phyloP scores from a whole-genome alignment of 2,888 invertebrate genomes.

The Spialia ferax region DNA sequence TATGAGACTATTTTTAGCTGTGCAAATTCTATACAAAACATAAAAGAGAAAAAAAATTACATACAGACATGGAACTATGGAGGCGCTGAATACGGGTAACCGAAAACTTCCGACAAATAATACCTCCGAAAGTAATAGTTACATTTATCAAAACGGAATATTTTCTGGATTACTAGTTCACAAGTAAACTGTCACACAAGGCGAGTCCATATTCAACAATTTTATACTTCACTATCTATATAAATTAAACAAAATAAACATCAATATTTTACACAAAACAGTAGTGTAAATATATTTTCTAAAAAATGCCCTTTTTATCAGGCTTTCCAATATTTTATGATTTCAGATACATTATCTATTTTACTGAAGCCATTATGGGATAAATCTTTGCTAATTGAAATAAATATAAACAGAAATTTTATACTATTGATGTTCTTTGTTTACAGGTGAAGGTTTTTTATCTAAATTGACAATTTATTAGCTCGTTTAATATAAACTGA shows the following conservation, averaged over 20 bases:
- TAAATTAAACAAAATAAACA: constrained; percentile 28
- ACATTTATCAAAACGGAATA: too few species aligned
- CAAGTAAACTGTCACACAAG: constrained; percentile 1
- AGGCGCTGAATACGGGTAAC: background rate
- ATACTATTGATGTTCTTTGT: background rate
- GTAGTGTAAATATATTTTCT: constrained; percentile 21
- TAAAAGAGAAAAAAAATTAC: background rate
- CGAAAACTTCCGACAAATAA: too few species aligned
- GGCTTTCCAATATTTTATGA: constrained; percentile 3
- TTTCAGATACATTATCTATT: constrained; percentile 7
- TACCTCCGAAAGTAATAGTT: too few species aligned
- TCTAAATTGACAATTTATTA: background rate
- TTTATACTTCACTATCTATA: constrained; percentile 12
- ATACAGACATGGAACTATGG: background rate
- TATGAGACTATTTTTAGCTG: constrained; percentile 1
- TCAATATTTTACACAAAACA: constrained; percentile 23
- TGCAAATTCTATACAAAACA: background rate
- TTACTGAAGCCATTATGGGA: background rate
- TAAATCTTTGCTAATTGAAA: constrained; percentile 2
- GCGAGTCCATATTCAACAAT: constrained; percentile 17
- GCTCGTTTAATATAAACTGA: background rate
- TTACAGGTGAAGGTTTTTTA: background rate
- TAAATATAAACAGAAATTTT: background rate
- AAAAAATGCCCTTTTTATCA: background rate
- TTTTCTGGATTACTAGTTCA: constrained; percentile 7